Evolutionary conservation across 2,113 vertebrate genomes (phyloP).

Genomic region (Argyrosomus japonicus): DNA sequence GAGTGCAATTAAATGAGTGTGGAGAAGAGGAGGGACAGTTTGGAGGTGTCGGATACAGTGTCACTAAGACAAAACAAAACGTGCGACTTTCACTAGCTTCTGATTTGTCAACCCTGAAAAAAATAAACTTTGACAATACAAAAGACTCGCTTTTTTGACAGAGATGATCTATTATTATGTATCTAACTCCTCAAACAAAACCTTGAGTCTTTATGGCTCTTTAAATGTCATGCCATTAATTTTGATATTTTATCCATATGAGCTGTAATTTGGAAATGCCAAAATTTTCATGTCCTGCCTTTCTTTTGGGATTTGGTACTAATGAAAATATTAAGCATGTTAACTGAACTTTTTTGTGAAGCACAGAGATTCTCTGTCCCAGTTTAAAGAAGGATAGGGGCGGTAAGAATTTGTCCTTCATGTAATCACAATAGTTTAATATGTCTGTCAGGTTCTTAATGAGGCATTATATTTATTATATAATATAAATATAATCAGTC

Average conservation of each 20-base stretch:
- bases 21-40: not conserved
- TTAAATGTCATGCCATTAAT: not conserved
- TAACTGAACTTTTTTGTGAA: not conserved
- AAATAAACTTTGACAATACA: not conserved
- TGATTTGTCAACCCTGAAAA: not conserved
- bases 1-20: constrained; percentile 47
- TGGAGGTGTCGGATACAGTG: not conserved
- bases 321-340: not conserved
- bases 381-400: not conserved
- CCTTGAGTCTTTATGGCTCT: not conserved
- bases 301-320: not conserved
- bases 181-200: not conserved
- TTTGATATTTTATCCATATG: not conserved
- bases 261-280: not conserved
- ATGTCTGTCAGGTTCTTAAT: not conserved
- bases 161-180: not conserved
- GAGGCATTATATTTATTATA: not conserved
- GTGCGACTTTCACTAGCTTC: not conserved
- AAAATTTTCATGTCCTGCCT: not conserved
- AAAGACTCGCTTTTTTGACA: not conserved
- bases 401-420: not conserved
- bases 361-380: not conserved
- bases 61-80: not conserved
- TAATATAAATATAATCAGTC: too few species aligned
- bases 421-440: not conserved